phyloP scores from a whole-genome alignment of 2,888 invertebrate species.

The Holacanthella duospinosa region DNA sequence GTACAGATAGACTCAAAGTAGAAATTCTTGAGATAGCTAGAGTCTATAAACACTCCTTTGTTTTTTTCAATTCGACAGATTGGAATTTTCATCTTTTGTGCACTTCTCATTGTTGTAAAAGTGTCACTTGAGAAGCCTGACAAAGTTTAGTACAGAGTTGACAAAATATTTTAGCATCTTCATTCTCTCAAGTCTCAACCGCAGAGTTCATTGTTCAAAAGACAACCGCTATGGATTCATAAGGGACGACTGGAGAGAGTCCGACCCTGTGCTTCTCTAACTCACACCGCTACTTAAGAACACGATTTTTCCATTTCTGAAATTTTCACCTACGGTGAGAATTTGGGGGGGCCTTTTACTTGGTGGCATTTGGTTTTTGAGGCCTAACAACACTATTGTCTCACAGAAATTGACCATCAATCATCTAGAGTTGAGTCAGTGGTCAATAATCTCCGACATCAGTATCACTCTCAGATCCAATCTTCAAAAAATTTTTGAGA shows the following conservation, averaged over 20 bases:
- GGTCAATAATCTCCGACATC: too few relatives aligned
- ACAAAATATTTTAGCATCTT: slow-evolving; percentile 1
- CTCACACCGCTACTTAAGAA: background rate
- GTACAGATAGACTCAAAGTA: too few relatives aligned
- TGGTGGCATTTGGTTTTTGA: too few relatives aligned
- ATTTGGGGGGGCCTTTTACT: background rate
- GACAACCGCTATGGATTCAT: too few relatives aligned
- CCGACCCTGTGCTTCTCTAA: too few relatives aligned
- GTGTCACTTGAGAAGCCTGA: background rate
- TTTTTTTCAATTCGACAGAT: background rate
- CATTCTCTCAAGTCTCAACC: background rate
- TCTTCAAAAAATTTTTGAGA: too few relatives aligned
- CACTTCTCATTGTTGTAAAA: background rate
- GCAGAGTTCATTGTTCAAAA: background rate
- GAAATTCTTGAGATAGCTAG: background rate
- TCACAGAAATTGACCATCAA: background rate
- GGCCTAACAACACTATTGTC: too few relatives aligned
- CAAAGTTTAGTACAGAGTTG: background rate
- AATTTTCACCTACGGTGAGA: background rate
- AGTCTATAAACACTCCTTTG: background rate
- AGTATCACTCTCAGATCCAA: too few relatives aligned
- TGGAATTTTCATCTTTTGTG: background rate
- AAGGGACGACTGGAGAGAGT: too few relatives aligned
- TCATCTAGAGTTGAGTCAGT: background rate
- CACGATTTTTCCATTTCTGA: slow-evolving; percentile 2